Evolutionary conservation across 2,888 invertebrate species (phyloP), one percentile per base, ranked within the genome.

Genomic region (Aphidius colemani): DNA sequence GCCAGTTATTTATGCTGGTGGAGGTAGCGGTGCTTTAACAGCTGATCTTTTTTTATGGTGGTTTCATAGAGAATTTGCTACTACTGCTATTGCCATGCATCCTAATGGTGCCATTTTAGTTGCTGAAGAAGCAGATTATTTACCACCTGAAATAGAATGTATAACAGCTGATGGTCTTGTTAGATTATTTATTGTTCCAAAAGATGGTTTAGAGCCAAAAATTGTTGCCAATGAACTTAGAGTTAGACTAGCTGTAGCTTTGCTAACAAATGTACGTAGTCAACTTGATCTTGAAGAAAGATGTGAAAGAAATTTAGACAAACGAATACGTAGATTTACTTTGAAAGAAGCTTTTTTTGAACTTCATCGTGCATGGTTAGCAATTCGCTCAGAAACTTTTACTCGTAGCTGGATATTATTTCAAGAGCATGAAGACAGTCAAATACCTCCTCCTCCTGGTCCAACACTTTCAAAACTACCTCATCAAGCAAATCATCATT

Each of bases 1-100:
- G 66, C 84, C 85, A 7, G 84, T 85, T 5, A 81, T 84, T 9
- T 85, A 84, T 67, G 85, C 84, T 0, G 84, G 84, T 0, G 85
- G 83, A 6, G 84, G 84, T 11, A 79, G 79, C 39, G 84, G 84
- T 7, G 75, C 75, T 2, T 70, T 83, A 3, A 84, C 84, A 0
- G 75, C 81, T 2, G 84, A 84, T 60, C 76, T 85, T 7, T 84
- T 85, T 64, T 76, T 82, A 7, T 84, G 84, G 84, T 85, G 85
- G 85, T 84, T 85, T 60, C 83, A 82, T 59, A 78, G 79, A n/a
- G 84, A 85, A 69, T 84, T 85, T 66, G 82, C 81, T 0, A 82
- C 83, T 0, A 83, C 84, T 0, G 84, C 83, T 0, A 73, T 83
- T 68, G 81, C 83, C 8, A 77, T 85, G 71, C 83, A 84, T 67